Evolutionary conservation across 2,797 vertebrate genomes (phyloP).

Genomic region (Poecilia gillii): DNA sequence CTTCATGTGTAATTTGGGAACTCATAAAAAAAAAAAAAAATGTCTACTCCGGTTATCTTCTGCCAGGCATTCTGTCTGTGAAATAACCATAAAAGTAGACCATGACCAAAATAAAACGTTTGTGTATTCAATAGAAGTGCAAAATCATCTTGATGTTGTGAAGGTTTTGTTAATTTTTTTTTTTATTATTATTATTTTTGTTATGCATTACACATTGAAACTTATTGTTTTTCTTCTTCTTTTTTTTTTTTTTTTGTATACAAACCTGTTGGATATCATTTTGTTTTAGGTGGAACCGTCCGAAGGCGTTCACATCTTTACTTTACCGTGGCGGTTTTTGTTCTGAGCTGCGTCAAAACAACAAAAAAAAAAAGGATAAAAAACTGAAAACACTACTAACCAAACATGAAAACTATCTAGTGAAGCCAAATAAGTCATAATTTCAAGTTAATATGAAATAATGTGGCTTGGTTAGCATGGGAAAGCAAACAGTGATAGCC

Average conservation of each 20-base stretch:
- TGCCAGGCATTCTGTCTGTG: slow-evolving; percentile 69
- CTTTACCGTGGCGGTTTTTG: slow-evolving; percentile 64
- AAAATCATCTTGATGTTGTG: slow-evolving; percentile 93
- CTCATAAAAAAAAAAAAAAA: slow-evolving; percentile 64
- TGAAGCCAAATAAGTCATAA: slow-evolving; percentile 99
- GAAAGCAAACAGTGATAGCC: slow-evolving; percentile 98
- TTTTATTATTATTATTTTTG: slow-evolving; percentile 37
- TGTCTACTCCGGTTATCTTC: slow-evolving; percentile 86
- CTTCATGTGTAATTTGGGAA: slow-evolving; percentile 53
- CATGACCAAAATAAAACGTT: slow-evolving; percentile 95
- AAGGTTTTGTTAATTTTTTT: slow-evolving; percentile 61
- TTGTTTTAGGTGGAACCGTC: slow-evolving; percentile 87
- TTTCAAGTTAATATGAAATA: slow-evolving; percentile 98
- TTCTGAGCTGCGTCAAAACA: slow-evolving; percentile 85
- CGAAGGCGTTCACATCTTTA: slow-evolving; percentile 86
- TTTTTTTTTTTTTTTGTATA: slow-evolving; percentile 66
- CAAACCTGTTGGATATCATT: slow-evolving; percentile 68
- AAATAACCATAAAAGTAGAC: slow-evolving; percentile 87
- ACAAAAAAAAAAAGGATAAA: not conserved
- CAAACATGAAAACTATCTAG: slow-evolving; percentile 99
- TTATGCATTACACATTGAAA: slow-evolving; percentile 77
- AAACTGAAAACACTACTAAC: slow-evolving; percentile 93
- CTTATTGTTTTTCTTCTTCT: slow-evolving; percentile 49
- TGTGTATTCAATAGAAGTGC: slow-evolving; percentile 96
- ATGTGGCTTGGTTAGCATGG: slow-evolving; percentile 96